Base-by-base conservation (phyloP, 2,797 vertebrate species). In the Botia almorhae region DNA sequence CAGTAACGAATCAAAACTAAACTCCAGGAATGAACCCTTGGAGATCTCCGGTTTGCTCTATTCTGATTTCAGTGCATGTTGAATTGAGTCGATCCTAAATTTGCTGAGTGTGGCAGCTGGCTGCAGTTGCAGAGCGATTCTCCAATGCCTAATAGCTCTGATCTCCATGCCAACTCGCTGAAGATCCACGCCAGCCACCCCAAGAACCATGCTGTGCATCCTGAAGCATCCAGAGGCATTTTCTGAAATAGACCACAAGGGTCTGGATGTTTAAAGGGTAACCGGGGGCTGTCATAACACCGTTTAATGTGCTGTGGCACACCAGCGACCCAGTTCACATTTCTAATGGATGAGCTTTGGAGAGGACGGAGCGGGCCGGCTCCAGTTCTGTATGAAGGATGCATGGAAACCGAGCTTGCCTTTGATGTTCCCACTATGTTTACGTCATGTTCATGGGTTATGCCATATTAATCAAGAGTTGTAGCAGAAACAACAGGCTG, bases 261-360 rank as follows among this genome's bases (percentile, higher is more conserved):
- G 85, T 87, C 17, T 61, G 65, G 58, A 71, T 63, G 74, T 69
- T 71, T 71, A 46, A 91, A 87, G 88, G 86, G 64, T 84, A 85
- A 58, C 80, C 82, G 73, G 80, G 81, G 79, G 81, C 73, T 85
- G 82, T 85, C 76, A 85, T 85, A 88, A 89, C 83, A 90, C 83
- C 70, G 78, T 85, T 74, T 87, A 85, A 88, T 81, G 81, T 36
- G 84, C 74, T 78, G 70, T 68, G 36, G 82, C 83, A 82, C 77
- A 80, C 51, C 60, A 71, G 76, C 61, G 14, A 86, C 83, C 83
- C 68, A 74, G 83, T 71, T 85, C 86, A 87, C 81, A 82, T 83
- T 60, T 76, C 74, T 86, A 89, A 92, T 87, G 81, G 87, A 86
- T 78, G 74, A 72, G 80, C 84, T 88, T 78, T 74, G 76, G 84